Evolutionary conservation across 1,140 invertebrate genomes (phyloP).

Genomic region (Argopecten irradians): DNA sequence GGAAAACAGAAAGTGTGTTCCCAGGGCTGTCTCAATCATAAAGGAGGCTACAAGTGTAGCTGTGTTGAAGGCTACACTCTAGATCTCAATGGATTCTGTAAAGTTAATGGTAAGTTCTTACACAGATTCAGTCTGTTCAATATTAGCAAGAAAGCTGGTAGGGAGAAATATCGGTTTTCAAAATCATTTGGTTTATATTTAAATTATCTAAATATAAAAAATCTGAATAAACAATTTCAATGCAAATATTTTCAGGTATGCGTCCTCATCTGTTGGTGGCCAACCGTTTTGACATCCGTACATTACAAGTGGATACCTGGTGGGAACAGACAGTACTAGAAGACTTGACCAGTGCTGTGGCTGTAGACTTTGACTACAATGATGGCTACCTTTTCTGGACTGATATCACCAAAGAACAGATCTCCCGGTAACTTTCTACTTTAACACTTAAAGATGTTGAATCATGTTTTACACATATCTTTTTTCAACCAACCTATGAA

Average conservation of each 20-base stretch:
- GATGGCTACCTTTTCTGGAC: conserved; percentile 97
- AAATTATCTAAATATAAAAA: not conserved
- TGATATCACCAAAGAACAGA: conserved; percentile 91
- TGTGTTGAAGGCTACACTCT: conserved; percentile 90
- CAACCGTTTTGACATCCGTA: conserved; percentile 71
- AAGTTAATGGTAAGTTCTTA: conserved; percentile 80
- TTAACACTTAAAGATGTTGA: not conserved
- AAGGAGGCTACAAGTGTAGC: conserved; percentile 95
- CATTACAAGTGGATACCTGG: conserved; percentile 54
- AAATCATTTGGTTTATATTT: not conserved
- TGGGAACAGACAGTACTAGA: conserved; percentile 62
- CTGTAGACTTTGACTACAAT: conserved; percentile 82
- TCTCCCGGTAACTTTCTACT: conserved; percentile 81
- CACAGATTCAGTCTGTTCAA: not conserved
- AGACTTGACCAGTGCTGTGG: conserved; percentile 77
- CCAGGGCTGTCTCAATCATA: conserved; percentile 92
- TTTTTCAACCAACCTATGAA: not conserved
- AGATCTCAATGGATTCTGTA: conserved; percentile 83
- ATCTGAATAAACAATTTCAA: conserved; percentile 84
- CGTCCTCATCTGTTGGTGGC: conserved; percentile 69
- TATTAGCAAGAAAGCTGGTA: not conserved
- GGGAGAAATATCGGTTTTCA: not conserved
- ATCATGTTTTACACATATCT: no score
- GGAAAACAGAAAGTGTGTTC: conserved; percentile 87
- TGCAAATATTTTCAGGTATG: conserved; percentile 76